A percentile compares a stretch with the other conserved stretches of the same genome.
phyloP scores from a whole-genome alignment of 1,140 invertebrate species.

The Drosophila arawakana region DNA sequence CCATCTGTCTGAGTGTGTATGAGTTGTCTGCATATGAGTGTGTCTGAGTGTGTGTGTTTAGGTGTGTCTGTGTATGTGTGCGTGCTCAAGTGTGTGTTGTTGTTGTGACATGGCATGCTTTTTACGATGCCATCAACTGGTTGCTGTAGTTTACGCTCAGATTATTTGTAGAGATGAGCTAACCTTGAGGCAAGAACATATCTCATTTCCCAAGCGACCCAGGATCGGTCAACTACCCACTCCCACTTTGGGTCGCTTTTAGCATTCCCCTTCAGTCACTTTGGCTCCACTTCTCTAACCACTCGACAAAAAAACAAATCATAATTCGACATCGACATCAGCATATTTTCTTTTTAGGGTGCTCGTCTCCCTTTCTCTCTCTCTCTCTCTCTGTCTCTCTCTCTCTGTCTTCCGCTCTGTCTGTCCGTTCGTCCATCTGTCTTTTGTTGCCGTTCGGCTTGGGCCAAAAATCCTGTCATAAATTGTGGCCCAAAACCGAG shows the following conservation, averaged over 20 bases:
- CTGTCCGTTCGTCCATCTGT: background rate
- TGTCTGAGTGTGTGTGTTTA: conserved; percentile 23
- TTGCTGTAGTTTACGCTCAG: conserved; percentile 58
- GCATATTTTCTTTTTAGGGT: conserved; percentile 68
- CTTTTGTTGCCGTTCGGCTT: conserved; percentile 19
- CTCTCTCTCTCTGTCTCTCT: background rate
- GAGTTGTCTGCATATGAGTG: conserved; percentile 29
- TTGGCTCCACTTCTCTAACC: conserved; percentile 11
- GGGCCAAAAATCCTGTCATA: conserved; percentile 35
- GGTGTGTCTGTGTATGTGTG: conserved; percentile 19
- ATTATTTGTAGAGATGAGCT: conserved; percentile 37
- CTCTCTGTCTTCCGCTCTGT: background rate
- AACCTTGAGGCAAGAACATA: conserved; percentile 62
- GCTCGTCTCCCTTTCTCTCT: conserved; percentile 55
- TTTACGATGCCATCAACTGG: conserved; percentile 73
- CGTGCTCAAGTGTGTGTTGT: conserved; percentile 22
- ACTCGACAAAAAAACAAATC: conserved; percentile 71
- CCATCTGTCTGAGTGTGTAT: conserved; percentile 45
- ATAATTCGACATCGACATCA: conserved; percentile 81
- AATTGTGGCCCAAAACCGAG: conserved; percentile 49
- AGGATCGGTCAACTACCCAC: background rate
- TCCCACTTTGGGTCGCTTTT: background rate
- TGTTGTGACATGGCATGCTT: conserved; percentile 52
- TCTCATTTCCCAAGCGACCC: conserved; percentile 55
- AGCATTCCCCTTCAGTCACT: background rate